A percentile compares a stretch with the other conserved stretches of the same genome.
phyloP scores from a whole-genome alignment of 2,888 invertebrate species.

The Diaperis boleti region DNA sequence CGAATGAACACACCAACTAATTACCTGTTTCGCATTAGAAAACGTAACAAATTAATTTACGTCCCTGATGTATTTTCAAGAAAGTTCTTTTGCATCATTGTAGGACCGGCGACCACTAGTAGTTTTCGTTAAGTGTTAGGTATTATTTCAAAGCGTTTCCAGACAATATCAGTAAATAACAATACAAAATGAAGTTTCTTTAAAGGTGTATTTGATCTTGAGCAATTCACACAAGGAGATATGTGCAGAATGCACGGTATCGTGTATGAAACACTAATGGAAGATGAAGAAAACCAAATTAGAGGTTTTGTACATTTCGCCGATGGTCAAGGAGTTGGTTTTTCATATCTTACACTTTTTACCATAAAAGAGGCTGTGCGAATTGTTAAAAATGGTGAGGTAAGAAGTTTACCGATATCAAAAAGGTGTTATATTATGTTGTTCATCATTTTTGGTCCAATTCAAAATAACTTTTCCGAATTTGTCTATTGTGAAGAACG shows the following conservation, averaged over 20 bases:
- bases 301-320: slow-evolving; percentile 84
- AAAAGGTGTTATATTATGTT: not conserved
- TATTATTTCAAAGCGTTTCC: not conserved
- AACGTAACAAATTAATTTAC: too few species aligned
- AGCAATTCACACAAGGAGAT: slow-evolving; percentile 80
- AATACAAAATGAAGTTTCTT: slow-evolving; percentile 20
- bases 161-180: not conserved
- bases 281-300: slow-evolving; percentile 85
- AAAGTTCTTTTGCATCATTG: too few species aligned
- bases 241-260: slow-evolving; percentile 83
- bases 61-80: too few species aligned
- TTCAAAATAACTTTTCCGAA: too few species aligned
- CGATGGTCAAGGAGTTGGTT: slow-evolving; percentile 80
- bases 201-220: slow-evolving; percentile 82
- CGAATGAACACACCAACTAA: too few species aligned
- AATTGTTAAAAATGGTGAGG: slow-evolving; percentile 86
- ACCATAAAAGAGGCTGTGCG: slow-evolving; percentile 83
- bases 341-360: slow-evolving; percentile 81
- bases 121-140: too few species aligned
- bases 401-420: slow-evolving; percentile 56
- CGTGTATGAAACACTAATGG: slow-evolving; percentile 83
- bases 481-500: too few species aligned
- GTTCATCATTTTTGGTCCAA: too few species aligned
- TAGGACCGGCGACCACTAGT: too few species aligned
- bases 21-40: too few species aligned